Conservation (phyloP, 2,797 vertebrate genomes). For the Falco peregrinus region DNA sequence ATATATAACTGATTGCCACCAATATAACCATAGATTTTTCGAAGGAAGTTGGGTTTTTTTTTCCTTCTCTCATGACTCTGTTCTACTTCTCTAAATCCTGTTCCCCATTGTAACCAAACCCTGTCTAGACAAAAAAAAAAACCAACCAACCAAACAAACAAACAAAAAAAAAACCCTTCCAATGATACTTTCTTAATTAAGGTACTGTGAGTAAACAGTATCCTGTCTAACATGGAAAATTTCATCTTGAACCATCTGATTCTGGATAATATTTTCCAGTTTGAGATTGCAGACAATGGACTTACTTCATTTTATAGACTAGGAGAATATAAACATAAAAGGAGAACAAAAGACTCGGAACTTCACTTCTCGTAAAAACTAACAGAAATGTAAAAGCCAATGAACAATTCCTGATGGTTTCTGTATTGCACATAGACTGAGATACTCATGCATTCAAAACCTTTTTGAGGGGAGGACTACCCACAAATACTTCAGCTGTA, state of each 20-base stretch:
- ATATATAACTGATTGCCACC: neutral
- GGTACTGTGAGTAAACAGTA: neutral
- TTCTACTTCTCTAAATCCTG: neutral
- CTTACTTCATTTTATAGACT: neutral
- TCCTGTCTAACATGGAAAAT: neutral
- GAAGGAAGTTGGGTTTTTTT: neutral
- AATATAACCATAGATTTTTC: neutral
- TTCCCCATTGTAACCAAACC: neutral
- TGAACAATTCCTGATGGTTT: neutral
- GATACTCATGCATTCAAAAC: neutral
- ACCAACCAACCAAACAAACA: too few relatives aligned
- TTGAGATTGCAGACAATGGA: neutral
- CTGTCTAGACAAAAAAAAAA: neutral
- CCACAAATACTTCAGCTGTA: constrained; percentile 30
- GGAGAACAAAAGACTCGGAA: neutral
- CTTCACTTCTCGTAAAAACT: neutral
- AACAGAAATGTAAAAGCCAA: neutral
- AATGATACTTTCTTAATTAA: neutral
- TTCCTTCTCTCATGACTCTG: neutral
- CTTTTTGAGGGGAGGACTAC: neutral
- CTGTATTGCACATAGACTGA: neutral
- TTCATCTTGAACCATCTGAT: neutral
- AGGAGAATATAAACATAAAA: neutral
- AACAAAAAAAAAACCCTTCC: neutral
- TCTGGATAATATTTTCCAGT: neutral